A percentile compares a stretch with the other conserved stretches of the same genome.
phyloP scores from a whole-genome alignment of 1,140 invertebrate species.

The Chironomus striatipennis region DNA sequence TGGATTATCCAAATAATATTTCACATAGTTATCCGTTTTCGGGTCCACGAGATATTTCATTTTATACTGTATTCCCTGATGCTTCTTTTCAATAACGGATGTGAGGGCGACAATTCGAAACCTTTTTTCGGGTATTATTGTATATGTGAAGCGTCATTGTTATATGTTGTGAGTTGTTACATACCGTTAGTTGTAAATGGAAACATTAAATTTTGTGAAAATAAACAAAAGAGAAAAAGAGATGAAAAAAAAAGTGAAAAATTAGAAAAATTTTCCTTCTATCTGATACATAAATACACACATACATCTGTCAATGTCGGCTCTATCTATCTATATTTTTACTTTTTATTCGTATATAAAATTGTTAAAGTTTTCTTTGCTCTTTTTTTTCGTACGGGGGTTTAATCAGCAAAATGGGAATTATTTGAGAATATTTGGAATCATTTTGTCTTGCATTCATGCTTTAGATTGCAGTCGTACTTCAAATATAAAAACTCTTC shows the following conservation, averaged over 20 bases:
- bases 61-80: conserved; percentile 2
- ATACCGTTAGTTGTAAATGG: not conserved
- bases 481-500: too few species aligned
- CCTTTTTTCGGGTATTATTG: too few species aligned
- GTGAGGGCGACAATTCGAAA: not conserved
- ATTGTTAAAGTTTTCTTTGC: too few species aligned
- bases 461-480: too few species aligned
- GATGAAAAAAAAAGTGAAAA: not conserved
- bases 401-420: too few species aligned
- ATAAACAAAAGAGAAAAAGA: not conserved
- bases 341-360: too few species aligned
- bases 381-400: too few species aligned
- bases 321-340: too few species aligned
- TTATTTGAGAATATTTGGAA: too few species aligned
- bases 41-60: conserved; percentile 17
- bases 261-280: not conserved
- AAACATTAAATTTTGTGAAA: conserved; percentile 2
- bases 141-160: not conserved
- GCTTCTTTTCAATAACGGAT: conserved; percentile 5
- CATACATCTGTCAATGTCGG: not conserved
- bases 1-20: conserved; percentile 11
- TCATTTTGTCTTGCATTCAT: too few species aligned
- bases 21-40: conserved; percentile 3
- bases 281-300: not conserved
- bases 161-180: not conserved